Conservation (phyloP, 2,113 vertebrate species). For the Empidonax traillii region DNA sequence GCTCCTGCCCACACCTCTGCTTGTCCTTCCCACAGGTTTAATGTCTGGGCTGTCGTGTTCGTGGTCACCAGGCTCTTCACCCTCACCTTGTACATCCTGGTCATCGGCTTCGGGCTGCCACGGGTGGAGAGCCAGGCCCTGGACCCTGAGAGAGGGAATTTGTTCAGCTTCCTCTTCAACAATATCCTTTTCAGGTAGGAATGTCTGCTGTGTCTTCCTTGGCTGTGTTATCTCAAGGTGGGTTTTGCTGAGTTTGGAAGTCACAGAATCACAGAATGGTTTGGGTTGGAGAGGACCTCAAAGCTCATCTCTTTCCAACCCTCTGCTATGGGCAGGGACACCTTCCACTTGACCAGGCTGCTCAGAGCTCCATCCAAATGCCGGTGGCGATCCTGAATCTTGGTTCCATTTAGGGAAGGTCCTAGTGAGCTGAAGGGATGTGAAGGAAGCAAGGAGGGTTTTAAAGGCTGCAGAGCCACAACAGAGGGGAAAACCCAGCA, state of each 20-base stretch:
- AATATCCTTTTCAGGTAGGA: constrained; percentile 88
- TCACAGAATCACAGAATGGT: not conserved
- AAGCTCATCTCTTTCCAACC: rapidly evolving
- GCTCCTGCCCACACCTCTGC: not conserved
- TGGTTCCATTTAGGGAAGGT: not conserved
- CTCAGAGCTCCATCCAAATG: not conserved
- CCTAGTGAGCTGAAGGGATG: not conserved
- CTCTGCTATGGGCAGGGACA: rapidly evolving
- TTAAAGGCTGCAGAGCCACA: not conserved
- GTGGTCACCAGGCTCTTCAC: constrained; percentile 90
- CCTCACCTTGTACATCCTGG: constrained; percentile 91
- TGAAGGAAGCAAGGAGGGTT: not conserved
- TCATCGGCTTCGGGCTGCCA: constrained; percentile 91
- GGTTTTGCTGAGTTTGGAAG: not conserved
- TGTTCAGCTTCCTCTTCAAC: constrained; percentile 79
- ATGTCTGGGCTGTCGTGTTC: constrained; percentile 89
- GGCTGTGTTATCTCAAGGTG: not conserved
- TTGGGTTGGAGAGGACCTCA: not conserved
- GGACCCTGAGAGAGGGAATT: constrained; percentile 88
- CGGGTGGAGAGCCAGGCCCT: constrained; percentile 87
- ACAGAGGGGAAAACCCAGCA: not conserved
- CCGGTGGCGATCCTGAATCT: not conserved
- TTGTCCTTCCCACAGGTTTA: constrained; percentile 80
- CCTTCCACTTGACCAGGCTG: not conserved
- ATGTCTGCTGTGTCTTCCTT: not conserved